phyloP scores from a whole-genome alignment of 2,888 invertebrate species.

The Caenorhabditis parvicauda region DNA sequence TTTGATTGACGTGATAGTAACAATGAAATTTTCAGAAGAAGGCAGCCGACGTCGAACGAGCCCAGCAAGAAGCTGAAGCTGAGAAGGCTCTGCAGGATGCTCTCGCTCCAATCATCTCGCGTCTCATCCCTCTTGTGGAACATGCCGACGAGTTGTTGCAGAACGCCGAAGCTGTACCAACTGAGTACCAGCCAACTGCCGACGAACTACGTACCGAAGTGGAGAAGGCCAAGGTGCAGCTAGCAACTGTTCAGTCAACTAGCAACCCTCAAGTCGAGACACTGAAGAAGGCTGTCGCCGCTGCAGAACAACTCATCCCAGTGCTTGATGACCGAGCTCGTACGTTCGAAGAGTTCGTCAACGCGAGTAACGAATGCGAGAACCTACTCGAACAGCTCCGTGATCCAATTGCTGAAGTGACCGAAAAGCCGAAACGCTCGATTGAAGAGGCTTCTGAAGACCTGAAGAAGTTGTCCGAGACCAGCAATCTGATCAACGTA shows the following conservation, averaged over 20 bases:
- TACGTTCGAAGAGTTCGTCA: conserved; percentile 35
- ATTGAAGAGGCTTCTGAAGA: conserved; percentile 15
- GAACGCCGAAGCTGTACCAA: conserved; percentile 28
- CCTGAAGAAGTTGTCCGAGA: conserved; percentile 8
- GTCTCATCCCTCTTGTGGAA: conserved; percentile 18
- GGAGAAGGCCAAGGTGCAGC: conserved; percentile 11
- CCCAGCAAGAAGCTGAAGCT: conserved; percentile 13
- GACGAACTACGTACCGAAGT: conserved; percentile 16
- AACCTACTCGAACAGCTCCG: conserved; percentile 23
- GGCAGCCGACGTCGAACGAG: conserved; percentile 21
- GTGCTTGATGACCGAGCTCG: conserved; percentile 22
- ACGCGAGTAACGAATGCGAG: conserved; percentile 29
- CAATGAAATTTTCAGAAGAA: conserved; percentile 19
- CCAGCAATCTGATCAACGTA: conserved; percentile 8
- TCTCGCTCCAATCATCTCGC: conserved; percentile 10
- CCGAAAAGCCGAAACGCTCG: conserved; percentile 9
- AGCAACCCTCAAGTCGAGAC: conserved; percentile 6
- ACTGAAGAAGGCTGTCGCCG: conserved; percentile 10
- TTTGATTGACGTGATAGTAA: neutral
- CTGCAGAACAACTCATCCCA: conserved; percentile 16
- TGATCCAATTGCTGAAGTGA: conserved; percentile 17
- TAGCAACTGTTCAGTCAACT: conserved; percentile 2
- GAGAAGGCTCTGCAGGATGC: conserved; percentile 16
- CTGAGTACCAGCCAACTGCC: conserved; percentile 19
- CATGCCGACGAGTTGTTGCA: conserved; percentile 19